phyloP scores from a whole-genome alignment of 2,888 invertebrate species.

The Lasioglossum lativentre region DNA sequence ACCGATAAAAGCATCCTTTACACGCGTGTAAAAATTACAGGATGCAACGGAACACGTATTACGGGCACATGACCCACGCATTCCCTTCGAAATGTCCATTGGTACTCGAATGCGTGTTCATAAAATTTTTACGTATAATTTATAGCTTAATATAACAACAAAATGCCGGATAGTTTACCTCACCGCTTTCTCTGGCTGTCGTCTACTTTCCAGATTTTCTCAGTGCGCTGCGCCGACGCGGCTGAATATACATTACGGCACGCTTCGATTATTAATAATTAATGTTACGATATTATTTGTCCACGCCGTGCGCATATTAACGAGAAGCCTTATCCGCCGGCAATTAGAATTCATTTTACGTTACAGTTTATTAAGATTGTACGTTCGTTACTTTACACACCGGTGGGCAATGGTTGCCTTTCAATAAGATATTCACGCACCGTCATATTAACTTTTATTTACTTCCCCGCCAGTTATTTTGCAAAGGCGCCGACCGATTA shows the following conservation, averaged over 20 bases:
- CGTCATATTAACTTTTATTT: slow-evolving; percentile 7
- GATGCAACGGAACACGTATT: slow-evolving; percentile 48
- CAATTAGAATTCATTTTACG: neutral
- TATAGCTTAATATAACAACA: slow-evolving; percentile 53
- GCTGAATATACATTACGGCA: neutral
- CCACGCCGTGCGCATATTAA: neutral
- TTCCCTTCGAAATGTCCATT: slow-evolving; percentile 44
- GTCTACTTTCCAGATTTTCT: neutral
- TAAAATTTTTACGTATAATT: slow-evolving; percentile 60
- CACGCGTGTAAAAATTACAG: slow-evolving; percentile 46
- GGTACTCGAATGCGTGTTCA: slow-evolving; percentile 47
- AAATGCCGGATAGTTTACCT: slow-evolving; percentile 39
- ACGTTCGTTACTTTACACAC: slow-evolving; percentile 9
- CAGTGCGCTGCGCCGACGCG: no score
- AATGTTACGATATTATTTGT: slow-evolving; percentile 18
- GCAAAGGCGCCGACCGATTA: slow-evolving; percentile 1
- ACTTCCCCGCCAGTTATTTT: neutral
- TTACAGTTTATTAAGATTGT: slow-evolving; percentile 4
- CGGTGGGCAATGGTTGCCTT: neutral
- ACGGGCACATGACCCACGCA: slow-evolving; percentile 59
- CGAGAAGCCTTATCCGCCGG: neutral
- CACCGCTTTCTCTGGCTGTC: slow-evolving; percentile 28
- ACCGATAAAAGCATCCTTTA: slow-evolving; percentile 59
- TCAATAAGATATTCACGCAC: neutral
- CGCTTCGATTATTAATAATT: slow-evolving; percentile 19